These are phyloP conservation scores for Sanderia malayensis DNA, from an alignment of 30 jellyfish, hydroid and myxozoan species.

Conservation along the genomic window DNA sequence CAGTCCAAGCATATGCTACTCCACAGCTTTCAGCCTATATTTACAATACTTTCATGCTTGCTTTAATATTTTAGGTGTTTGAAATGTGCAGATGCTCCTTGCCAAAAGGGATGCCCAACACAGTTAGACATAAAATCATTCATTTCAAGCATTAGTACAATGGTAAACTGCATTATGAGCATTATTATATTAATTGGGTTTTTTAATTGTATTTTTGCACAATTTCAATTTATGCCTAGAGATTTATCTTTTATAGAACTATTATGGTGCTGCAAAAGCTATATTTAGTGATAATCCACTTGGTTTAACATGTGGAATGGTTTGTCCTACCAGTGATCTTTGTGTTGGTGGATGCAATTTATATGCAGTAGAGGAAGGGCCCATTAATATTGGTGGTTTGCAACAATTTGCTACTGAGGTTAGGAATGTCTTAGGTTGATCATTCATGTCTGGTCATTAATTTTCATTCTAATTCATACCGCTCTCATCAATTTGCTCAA, in stretches of 20 bases:
- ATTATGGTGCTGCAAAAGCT: conserved; percentile 96
- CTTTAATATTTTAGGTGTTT: too few species aligned
- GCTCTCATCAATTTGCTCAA: too few species aligned
- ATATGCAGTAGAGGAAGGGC: conserved; percentile 93
- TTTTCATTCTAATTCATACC: too few species aligned
- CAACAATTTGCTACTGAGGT: conserved; percentile 98
- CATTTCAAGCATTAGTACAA: conserved; percentile 74
- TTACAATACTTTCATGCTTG: too few species aligned
- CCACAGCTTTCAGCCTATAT: too few species aligned
- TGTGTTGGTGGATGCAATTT: conserved; percentile 95
- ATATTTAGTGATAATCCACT: conserved; percentile 93
- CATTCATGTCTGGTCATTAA: too few species aligned
- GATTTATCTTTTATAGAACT: conserved; percentile 64
- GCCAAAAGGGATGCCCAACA: conserved; percentile 93
- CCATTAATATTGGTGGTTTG: conserved; percentile 91
- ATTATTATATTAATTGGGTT: too few species aligned
- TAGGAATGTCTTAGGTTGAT: too few species aligned
- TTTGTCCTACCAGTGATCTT: conserved; percentile 93
- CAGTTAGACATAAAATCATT: conserved; percentile 80
- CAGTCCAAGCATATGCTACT: too few species aligned
- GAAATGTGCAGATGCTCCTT: conserved; percentile 95
- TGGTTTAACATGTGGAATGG: conserved; percentile 96
- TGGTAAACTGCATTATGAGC: too few species aligned
- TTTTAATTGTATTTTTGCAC: too few species aligned
- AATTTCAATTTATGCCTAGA: too few species aligned